phyloP scores from a whole-genome alignment of 1,140 invertebrate genomes.

The Idris sp. region DNA sequence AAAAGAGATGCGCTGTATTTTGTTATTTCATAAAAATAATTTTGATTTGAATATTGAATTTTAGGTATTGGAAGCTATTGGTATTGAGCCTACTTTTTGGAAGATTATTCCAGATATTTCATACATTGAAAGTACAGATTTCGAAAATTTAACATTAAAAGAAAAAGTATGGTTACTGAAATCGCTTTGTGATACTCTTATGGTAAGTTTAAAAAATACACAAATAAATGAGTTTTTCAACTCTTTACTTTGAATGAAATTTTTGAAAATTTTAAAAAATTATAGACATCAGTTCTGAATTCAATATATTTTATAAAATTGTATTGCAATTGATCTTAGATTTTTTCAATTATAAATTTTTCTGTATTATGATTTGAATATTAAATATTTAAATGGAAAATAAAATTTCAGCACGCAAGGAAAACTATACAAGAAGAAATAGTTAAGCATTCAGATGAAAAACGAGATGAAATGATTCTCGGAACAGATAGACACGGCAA shows the following conservation, averaged over 20 bases:
- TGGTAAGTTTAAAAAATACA: conserved; percentile 77
- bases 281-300: too few species aligned
- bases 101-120: conserved; percentile 76
- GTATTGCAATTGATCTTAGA: too few species aligned
- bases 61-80: conserved; percentile 79
- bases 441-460: conserved; percentile 67
- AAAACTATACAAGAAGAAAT: conserved; percentile 74
- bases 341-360: too few species aligned
- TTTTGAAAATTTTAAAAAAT: too few species aligned
- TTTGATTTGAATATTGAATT: conserved; percentile 21
- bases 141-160: conserved; percentile 80
- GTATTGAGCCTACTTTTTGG: conserved; percentile 80
- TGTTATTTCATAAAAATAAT: background rate
- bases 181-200: conserved; percentile 80
- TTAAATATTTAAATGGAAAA: too few species aligned
- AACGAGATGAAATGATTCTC: conserved; percentile 73
- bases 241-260: too few species aligned
- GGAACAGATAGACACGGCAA: conserved; percentile 80
- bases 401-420: conserved; percentile 69
- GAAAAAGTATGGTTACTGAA: conserved; percentile 82
- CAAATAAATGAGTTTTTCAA: too few species aligned
- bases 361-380: too few species aligned
- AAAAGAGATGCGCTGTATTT: background rate
- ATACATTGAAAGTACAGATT: conserved; percentile 77
- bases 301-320: too few species aligned